These are phyloP conservation scores for Neocrepidodera transversa DNA, from an alignment of 2,888 invertebrate species.

Conservation along the genomic window DNA sequence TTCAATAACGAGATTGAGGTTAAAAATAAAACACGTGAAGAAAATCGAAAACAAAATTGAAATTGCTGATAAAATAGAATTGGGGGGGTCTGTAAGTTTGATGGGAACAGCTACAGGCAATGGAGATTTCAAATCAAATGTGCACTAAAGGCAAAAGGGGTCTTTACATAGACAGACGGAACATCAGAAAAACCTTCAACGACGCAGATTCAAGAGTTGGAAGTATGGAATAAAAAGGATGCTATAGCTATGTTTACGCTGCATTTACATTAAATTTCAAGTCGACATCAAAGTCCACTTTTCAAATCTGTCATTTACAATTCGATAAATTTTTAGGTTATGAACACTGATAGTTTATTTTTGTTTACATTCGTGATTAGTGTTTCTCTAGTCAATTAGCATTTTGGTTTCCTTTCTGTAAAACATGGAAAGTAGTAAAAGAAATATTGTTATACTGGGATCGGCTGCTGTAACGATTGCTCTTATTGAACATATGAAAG, in stretches of 20 bases:
- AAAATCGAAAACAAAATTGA: background rate
- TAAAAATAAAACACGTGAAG: background rate
- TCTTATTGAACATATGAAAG: too few relatives aligned
- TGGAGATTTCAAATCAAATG: constrained; percentile 35
- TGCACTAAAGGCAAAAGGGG: constrained; percentile 29
- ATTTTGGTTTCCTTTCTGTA: too few relatives aligned
- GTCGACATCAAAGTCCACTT: too few relatives aligned
- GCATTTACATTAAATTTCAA: too few relatives aligned
- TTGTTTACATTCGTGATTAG: too few relatives aligned
- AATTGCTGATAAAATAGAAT: constrained; percentile 7
- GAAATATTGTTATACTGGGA: too few relatives aligned
- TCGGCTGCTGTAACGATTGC: too few relatives aligned
- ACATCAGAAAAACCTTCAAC: background rate
- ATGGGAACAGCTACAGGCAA: constrained; percentile 31
- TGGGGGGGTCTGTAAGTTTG: constrained; percentile 21
- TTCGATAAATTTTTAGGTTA: too few relatives aligned
- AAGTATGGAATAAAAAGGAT: constrained; percentile 34
- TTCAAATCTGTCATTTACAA: too few relatives aligned
- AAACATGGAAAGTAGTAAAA: too few relatives aligned
- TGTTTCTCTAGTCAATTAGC: too few relatives aligned
- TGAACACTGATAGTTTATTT: too few relatives aligned
- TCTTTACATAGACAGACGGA: constrained; percentile 12
- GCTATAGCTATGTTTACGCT: constrained; percentile 38
- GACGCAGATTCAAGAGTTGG: background rate
- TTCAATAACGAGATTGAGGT: background rate